phyloP scores from a whole-genome alignment of 2,888 invertebrate species.

The Lordiphosa fenestrarum region DNA sequence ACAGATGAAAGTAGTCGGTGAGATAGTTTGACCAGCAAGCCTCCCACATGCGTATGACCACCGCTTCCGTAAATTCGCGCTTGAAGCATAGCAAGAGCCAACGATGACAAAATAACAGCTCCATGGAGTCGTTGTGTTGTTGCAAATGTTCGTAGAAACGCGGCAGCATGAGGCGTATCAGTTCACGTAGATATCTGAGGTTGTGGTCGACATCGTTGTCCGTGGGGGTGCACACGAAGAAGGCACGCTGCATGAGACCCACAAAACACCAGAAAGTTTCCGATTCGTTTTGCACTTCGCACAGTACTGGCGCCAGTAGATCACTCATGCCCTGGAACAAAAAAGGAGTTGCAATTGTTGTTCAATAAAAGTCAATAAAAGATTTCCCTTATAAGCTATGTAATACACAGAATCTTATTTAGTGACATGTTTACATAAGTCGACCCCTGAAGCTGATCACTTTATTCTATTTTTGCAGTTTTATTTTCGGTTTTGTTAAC shows the following conservation, averaged over 20 bases:
- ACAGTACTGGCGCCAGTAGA: conserved; percentile 93
- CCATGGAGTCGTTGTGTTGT: conserved; percentile 92
- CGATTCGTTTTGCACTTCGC: conserved; percentile 96
- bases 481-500: too few relatives aligned
- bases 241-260: conserved; percentile 95
- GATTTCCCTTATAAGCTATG: too few relatives aligned
- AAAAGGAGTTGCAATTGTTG: too few relatives aligned
- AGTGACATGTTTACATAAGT: too few relatives aligned
- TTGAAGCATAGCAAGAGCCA: conserved; percentile 98
- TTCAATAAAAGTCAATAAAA: too few relatives aligned
- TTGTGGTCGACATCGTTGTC: conserved; percentile 97
- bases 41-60: conserved; percentile 96
- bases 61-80: conserved; percentile 93
- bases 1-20: conserved; percentile 97
- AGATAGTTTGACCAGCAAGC: conserved; percentile 98
- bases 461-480: too few relatives aligned
- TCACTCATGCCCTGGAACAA: conserved; percentile 95
- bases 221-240: conserved; percentile 96
- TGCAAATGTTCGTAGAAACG: conserved; percentile 92
- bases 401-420: too few relatives aligned
- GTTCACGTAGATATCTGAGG: conserved; percentile 91
- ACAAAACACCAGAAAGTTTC: conserved; percentile 99
- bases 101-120: conserved; percentile 95
- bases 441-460: too few relatives aligned
- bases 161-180: conserved; percentile 94